Conservation (phyloP, 2,113 vertebrate genomes). For the Smithornis capensis region DNA sequence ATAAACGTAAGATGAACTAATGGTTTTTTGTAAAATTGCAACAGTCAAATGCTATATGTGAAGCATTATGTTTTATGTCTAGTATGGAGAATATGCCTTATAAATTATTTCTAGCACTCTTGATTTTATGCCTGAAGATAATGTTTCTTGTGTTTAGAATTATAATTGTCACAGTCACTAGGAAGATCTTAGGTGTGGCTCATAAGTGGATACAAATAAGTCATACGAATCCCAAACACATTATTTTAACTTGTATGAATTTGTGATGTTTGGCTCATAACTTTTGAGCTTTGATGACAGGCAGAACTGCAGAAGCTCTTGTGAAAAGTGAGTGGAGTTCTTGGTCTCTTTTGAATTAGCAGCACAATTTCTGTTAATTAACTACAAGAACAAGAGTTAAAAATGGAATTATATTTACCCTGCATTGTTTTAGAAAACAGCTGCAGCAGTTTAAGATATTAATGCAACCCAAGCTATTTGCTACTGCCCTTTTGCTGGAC, state of each 20-base stretch:
- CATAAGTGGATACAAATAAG: not conserved
- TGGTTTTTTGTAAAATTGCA: not conserved
- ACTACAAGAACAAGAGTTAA: not conserved
- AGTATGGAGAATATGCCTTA: not conserved
- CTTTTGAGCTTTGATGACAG: not conserved
- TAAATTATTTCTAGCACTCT: not conserved
- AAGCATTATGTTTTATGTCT: not conserved
- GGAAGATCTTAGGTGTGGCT: not conserved
- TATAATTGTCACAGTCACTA: not conserved
- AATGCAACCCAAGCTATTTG: not conserved
- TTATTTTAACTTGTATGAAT: not conserved
- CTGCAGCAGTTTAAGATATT: not conserved
- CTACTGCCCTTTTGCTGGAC: slow-evolving; percentile 32
- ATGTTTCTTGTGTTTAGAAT: not conserved
- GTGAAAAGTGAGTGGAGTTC: not conserved
- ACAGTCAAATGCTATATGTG: not conserved
- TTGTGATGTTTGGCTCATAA: not conserved
- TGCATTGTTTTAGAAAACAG: not conserved
- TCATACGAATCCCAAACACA: not conserved
- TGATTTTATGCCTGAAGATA: not conserved
- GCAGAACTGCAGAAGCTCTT: not conserved
- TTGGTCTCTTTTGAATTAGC: not conserved
- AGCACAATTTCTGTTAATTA: not conserved
- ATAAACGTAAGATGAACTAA: not conserved
- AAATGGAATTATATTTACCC: not conserved